Percentiles rank a stretch among this genome's conserved stretches.
phyloP scores from a whole-genome alignment of 2,797 vertebrate genomes.

The Oreochromis mossambicus region DNA sequence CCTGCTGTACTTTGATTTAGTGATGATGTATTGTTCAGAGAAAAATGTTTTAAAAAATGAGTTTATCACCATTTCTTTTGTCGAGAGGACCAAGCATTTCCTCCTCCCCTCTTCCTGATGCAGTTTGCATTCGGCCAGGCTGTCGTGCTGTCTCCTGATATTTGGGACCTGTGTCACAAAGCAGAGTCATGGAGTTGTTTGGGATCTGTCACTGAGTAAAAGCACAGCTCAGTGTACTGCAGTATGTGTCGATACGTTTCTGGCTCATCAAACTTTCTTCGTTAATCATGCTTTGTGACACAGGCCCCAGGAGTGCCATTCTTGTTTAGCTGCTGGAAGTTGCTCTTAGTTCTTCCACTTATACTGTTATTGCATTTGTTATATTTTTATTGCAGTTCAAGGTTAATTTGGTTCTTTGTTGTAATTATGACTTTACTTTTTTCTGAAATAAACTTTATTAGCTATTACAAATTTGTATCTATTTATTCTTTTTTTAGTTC shows the following conservation, averaged over 20 bases:
- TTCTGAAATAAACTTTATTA: constrained; percentile 92
- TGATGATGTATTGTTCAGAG: constrained; percentile 56
- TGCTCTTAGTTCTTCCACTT: constrained; percentile 67
- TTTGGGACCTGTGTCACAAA: constrained; percentile 33
- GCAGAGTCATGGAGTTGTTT: neutral
- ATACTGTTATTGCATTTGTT: constrained; percentile 18
- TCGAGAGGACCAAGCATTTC: constrained; percentile 79
- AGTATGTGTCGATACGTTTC: neutral
- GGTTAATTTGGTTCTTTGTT: constrained; percentile 83
- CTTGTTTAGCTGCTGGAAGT: constrained; percentile 72
- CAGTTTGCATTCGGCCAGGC: constrained; percentile 48
- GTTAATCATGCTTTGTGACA: constrained; percentile 27
- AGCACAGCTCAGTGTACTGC: neutral
- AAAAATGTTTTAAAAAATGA: neutral
- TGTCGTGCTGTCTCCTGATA: constrained; percentile 46
- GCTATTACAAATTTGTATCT: constrained; percentile 60
- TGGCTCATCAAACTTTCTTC: neutral
- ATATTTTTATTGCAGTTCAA: constrained; percentile 85
- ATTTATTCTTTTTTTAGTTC: neutral
- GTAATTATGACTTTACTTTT: constrained; percentile 79
- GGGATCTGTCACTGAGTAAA: neutral
- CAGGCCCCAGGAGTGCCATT: constrained; percentile 53
- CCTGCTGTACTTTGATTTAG: constrained; percentile 62
- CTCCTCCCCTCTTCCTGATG: constrained; percentile 16
- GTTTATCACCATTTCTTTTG: constrained; percentile 16